Conservation (phyloP, 2,797 vertebrate species). For the Mallotus villosus region DNA sequence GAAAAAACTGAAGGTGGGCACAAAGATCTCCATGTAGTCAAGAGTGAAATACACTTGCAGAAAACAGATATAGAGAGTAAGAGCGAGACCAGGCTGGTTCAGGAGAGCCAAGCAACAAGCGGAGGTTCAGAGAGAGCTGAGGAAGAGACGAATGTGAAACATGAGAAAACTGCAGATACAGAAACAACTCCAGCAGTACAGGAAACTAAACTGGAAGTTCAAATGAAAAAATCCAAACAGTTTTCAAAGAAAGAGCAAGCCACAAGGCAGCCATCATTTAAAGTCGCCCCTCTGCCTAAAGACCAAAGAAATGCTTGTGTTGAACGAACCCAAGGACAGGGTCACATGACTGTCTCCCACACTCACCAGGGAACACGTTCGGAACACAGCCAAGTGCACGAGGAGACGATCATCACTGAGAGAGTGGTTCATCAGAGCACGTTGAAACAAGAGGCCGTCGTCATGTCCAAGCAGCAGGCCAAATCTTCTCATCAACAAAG, state of each 20-base stretch:
- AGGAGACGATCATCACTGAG: slow-evolving; percentile 68
- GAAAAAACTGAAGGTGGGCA: slow-evolving; percentile 50
- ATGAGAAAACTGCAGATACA: slow-evolving; percentile 48
- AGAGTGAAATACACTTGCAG: slow-evolving; percentile 50
- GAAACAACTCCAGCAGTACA: slow-evolving; percentile 36
- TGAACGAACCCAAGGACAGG: slow-evolving; percentile 63
- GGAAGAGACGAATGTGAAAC: slow-evolving; percentile 44
- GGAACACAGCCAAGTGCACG: slow-evolving; percentile 57
- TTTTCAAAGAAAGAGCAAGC: slow-evolving; percentile 55
- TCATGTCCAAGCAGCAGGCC: slow-evolving; percentile 61
- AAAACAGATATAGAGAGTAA: slow-evolving; percentile 52
- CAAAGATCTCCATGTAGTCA: slow-evolving; percentile 47
- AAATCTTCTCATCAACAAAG: slow-evolving; percentile 46
- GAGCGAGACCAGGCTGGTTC: slow-evolving; percentile 44
- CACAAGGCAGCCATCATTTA: slow-evolving; percentile 56
- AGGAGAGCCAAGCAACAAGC: slow-evolving; percentile 50
- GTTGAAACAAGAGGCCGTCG: slow-evolving; percentile 61
- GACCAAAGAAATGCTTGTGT: slow-evolving; percentile 46
- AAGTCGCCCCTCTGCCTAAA: slow-evolving; percentile 52
- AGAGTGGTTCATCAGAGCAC: slow-evolving; percentile 58
- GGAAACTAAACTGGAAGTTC: slow-evolving; percentile 54
- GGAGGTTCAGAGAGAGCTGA: slow-evolving; percentile 35
- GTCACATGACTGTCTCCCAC: slow-evolving; percentile 57
- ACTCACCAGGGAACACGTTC: slow-evolving; percentile 63
- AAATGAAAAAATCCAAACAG: slow-evolving; percentile 58